A percentile compares a stretch with the other conserved stretches of the same genome.
Conservation (phyloP, 1,140 invertebrate species). For the Phocides pigmalion region DNA sequence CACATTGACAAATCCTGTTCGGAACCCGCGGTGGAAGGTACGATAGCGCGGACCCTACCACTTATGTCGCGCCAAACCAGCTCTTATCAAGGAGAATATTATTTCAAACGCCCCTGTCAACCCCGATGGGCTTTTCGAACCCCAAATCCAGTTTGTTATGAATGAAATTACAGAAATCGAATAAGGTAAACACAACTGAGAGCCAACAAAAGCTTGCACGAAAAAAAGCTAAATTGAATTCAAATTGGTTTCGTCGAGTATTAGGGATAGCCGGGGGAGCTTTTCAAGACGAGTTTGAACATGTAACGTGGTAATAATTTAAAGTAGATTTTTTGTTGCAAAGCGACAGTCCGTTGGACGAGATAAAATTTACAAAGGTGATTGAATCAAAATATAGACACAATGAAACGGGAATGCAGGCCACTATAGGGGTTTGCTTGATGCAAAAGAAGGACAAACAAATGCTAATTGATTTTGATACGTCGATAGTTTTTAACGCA, state of each 20-base stretch:
- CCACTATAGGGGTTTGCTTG: conserved; percentile 15
- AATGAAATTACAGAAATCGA: conserved; percentile 84
- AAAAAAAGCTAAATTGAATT: conserved; percentile 84
- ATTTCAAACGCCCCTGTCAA: conserved; percentile 82
- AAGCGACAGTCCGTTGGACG: conserved; percentile 56
- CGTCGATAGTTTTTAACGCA: background rate
- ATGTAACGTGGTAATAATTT: conserved; percentile 69
- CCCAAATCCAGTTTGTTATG: conserved; percentile 83
- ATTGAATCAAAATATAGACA: conserved; percentile 61
- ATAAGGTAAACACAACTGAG: conserved; percentile 83
- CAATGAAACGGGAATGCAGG: conserved; percentile 26
- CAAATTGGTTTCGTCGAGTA: conserved; percentile 82
- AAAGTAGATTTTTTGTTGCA: conserved; percentile 70
- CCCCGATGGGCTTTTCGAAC: conserved; percentile 75
- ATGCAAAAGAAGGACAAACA: conserved; percentile 19
- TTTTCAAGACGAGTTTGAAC: conserved; percentile 66
- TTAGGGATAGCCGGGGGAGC: conserved; percentile 78
- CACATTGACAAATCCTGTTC: conserved; percentile 78
- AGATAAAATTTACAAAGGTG: conserved; percentile 59
- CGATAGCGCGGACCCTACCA: conserved; percentile 67
- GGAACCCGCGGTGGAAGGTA: conserved; percentile 46
- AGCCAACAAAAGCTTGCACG: conserved; percentile 81
- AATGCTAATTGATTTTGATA: conserved; percentile 7
- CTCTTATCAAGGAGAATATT: conserved; percentile 83
- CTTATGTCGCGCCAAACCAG: conserved; percentile 69